phyloP scores from a whole-genome alignment of 2,113 vertebrate genomes.

The Plotosus lineatus region DNA sequence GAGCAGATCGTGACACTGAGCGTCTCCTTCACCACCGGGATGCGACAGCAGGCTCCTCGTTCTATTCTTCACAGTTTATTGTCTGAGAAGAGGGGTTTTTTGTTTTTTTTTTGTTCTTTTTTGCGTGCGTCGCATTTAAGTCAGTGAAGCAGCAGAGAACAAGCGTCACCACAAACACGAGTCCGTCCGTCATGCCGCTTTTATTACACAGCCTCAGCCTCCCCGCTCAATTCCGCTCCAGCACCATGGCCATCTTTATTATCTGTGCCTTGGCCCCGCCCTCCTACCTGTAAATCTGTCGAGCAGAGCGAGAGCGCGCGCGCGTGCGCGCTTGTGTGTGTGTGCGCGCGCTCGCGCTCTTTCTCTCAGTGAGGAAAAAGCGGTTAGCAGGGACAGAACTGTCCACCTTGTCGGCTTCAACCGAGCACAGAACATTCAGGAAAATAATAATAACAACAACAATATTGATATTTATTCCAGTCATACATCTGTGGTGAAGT shows the following conservation, averaged over 20 bases:
- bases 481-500: constrained; percentile 21
- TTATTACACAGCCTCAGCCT: neutral
- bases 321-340: neutral
- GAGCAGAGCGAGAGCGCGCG: constrained; percentile 50
- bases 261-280: constrained; percentile 70
- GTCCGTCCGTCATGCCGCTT: neutral
- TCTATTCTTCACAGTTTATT: neutral
- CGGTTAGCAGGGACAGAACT: constrained; percentile 62
- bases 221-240: constrained; percentile 14
- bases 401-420: constrained; percentile 52
- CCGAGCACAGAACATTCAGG: constrained; percentile 57
- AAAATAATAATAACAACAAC: constrained; percentile 45
- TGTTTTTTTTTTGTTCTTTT: no score
- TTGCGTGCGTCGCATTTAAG: neutral
- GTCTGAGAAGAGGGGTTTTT: neutral
- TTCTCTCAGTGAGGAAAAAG: constrained; percentile 31
- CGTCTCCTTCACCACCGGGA: neutral
- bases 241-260: constrained; percentile 67
- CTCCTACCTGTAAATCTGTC: constrained; percentile 74
- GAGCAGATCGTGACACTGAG: neutral
- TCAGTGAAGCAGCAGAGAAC: neutral
- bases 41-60: neutral
- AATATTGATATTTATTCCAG: constrained; percentile 38
- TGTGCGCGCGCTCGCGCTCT: neutral
- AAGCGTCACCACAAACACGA: neutral